A percentile compares a stretch with the other conserved stretches of the same genome.
Evolutionary conservation across 64 coral and sea anemone genomes (phyloP).

Genomic region (Montipora foliosa): DNA sequence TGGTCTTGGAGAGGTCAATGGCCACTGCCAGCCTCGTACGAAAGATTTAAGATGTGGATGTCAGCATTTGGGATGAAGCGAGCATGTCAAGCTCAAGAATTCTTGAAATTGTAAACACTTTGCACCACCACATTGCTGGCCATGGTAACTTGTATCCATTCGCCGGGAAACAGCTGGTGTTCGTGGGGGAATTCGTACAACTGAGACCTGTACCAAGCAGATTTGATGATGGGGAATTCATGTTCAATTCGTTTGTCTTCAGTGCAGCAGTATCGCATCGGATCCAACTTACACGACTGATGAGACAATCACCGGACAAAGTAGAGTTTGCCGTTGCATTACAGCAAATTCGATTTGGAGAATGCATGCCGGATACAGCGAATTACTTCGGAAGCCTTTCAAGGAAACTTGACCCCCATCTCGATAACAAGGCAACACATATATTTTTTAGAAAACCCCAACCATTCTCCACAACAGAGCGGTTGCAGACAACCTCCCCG

Average conservation of each 20-base stretch:
- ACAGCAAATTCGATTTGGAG: conserved; percentile 41
- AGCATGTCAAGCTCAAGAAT: conserved; percentile 28
- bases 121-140: conserved; percentile 19
- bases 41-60: background rate
- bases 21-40: background rate
- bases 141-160: conserved; percentile 19
- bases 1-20: background rate
- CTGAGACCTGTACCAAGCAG: conserved; percentile 18
- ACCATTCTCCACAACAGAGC: background rate
- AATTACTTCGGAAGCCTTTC: background rate
- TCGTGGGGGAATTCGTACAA: conserved; percentile 42
- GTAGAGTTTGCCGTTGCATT: no score
- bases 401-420: no score
- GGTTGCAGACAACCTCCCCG: background rate
- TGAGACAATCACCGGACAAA: background rate
- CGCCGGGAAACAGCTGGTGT: conserved; percentile 39
- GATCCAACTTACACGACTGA: conserved; percentile 40
- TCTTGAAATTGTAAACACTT: conserved; percentile 13
- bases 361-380: conserved; percentile 15
- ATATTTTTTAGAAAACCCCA: conserved; percentile 41
- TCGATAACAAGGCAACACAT: background rate
- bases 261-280: conserved; percentile 13
- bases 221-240: conserved; percentile 57
- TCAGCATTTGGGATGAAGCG: conserved; percentile 43
- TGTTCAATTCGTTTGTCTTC: conserved; percentile 43